Percentiles rank a stretch among this genome's conserved stretches.
phyloP scores from a whole-genome alignment of 2,113 vertebrate species.

The Drymodes brunneopygia region DNA sequence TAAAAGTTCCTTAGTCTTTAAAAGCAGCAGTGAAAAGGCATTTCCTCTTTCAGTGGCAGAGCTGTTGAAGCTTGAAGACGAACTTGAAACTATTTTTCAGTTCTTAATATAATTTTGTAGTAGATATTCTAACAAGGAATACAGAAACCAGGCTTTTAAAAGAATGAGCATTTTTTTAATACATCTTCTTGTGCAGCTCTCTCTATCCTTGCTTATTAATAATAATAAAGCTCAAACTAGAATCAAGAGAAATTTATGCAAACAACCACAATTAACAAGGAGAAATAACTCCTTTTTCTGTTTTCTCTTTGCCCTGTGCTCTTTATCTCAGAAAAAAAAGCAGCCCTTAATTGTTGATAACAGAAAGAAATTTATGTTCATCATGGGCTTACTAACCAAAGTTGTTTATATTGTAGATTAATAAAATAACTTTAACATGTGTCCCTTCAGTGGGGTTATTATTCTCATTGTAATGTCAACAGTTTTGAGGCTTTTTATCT shows the following conservation, averaged over 20 bases:
- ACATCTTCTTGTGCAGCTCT: not conserved
- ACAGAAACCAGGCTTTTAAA: not conserved
- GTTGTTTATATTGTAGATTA: not conserved
- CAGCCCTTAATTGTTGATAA: not conserved
- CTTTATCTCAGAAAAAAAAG: not conserved
- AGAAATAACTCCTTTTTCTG: not conserved
- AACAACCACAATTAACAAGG: not conserved
- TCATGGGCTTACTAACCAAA: not conserved
- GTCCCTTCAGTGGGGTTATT: not conserved
- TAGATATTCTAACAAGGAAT: not conserved
- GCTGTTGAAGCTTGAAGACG: not conserved
- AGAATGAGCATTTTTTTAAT: not conserved
- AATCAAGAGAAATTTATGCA: not conserved
- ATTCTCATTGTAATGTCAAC: not conserved
- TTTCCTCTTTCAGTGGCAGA: not conserved
- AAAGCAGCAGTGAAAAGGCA: not conserved
- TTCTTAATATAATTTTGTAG: not conserved
- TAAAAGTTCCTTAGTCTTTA: slow-evolving; percentile 35
- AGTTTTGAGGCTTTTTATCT: not conserved
- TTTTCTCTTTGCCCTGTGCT: not conserved
- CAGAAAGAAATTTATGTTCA: not conserved
- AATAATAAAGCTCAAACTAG: not conserved
- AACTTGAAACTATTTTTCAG: not conserved
- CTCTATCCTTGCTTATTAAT: not conserved
- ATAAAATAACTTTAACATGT: not conserved